Evolutionary conservation across 2,888 invertebrate species (phyloP).

Genomic region (Notodonta ziczac): DNA sequence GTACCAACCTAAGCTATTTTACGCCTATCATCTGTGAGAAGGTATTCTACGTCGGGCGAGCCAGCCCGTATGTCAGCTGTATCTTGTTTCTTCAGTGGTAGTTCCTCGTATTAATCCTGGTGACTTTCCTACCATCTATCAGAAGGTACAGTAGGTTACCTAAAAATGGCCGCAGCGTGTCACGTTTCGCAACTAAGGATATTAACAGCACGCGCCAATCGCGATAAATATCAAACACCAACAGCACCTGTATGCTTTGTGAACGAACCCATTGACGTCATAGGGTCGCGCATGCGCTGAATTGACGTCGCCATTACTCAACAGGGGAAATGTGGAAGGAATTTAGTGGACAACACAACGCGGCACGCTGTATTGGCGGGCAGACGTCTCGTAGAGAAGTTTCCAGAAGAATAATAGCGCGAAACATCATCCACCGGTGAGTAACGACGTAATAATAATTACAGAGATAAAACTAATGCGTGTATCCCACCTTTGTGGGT

Average conservation of each 20-base stretch:
- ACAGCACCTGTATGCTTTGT: constrained; percentile 78
- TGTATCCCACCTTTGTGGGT: constrained; percentile 11
- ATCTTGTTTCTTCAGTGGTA: no score
- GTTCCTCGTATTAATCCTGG: no score
- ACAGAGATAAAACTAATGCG: constrained; percentile 32
- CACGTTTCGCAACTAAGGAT: constrained; percentile 10
- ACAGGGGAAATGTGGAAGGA: constrained; percentile 23
- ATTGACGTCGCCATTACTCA: constrained; percentile 44
- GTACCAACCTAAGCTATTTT: no score
- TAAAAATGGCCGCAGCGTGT: background rate
- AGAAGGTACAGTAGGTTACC: no score
- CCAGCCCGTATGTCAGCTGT: no score
- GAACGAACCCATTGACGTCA: constrained; percentile 83
- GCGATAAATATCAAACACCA: constrained; percentile 51
- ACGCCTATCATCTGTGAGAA: no score
- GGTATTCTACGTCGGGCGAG: no score
- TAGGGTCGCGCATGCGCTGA: constrained; percentile 62
- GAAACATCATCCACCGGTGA: constrained; percentile 63
- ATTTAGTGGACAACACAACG: constrained; percentile 54
- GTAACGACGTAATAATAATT: constrained; percentile 53
- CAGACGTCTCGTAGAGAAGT: constrained; percentile 54
- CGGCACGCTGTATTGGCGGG: constrained; percentile 61
- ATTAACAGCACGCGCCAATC: constrained; percentile 41
- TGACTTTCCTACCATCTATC: no score
- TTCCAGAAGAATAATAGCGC: constrained; percentile 49